Evolutionary conservation across 92 coral and sea anemone species (phyloP).

Genomic region (Parazoanthus swiftii): DNA sequence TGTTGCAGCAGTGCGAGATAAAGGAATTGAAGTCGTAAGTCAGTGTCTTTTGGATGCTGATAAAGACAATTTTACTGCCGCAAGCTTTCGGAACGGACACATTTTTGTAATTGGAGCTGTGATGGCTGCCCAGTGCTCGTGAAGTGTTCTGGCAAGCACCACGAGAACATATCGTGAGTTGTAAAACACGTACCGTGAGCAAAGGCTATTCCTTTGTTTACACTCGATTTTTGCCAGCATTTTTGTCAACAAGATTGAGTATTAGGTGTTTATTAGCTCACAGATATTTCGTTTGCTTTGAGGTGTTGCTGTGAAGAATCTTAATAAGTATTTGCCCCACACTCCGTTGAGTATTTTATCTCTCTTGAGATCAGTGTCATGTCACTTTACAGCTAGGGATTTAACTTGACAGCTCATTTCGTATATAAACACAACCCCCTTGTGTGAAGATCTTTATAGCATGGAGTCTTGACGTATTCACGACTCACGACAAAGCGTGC

Average conservation of each 20-base stretch:
- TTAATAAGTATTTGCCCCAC: constrained; percentile 23
- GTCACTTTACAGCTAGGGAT: neutral
- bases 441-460: constrained; percentile 2
- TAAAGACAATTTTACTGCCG: constrained; percentile 79
- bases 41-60: constrained; percentile 71
- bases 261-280: neutral
- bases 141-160: neutral
- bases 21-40: constrained; percentile 75
- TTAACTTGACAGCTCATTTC: neutral
- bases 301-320: neutral
- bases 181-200: neutral
- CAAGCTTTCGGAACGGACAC: constrained; percentile 79
- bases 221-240: neutral
- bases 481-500: neutral
- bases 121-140: constrained; percentile 55
- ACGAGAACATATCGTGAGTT: neutral
- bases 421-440: constrained; percentile 12
- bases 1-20: constrained; percentile 79
- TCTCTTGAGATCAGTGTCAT: constrained; percentile 14
- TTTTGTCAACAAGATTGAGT: constrained; percentile 8
- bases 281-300: constrained; percentile 1
- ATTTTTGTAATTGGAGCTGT: constrained; percentile 77
- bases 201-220: neutral
- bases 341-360: constrained; percentile 5
- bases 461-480: neutral